A percentile compares a stretch with the other conserved stretches of the same genome.
phyloP scores from a whole-genome alignment of 2,888 invertebrate genomes.

The Tryphoninae sp. region DNA sequence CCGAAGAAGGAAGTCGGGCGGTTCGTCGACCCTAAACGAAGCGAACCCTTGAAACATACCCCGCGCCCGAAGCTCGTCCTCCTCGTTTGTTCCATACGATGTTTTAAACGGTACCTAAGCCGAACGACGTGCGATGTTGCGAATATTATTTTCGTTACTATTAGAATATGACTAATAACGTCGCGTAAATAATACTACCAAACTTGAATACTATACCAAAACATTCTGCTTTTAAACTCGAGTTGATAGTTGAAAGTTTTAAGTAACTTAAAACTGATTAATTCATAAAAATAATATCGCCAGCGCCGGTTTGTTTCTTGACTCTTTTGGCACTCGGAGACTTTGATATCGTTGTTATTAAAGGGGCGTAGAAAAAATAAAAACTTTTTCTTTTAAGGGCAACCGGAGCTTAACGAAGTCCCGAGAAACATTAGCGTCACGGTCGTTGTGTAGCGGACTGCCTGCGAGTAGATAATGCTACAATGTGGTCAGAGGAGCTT shows the following conservation, averaged over 20 bases:
- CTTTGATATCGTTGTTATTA: background rate
- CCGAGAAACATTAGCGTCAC: background rate
- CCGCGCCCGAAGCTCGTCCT: background rate
- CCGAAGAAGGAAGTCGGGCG: conserved; percentile 31
- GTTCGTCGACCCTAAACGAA: background rate
- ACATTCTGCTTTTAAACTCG: no score
- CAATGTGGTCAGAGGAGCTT: conserved; percentile 42
- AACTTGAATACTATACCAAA: no score
- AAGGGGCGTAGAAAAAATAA: background rate
- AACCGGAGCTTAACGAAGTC: conserved; percentile 25
- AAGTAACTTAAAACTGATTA: conserved; percentile 3
- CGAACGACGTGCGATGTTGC: background rate
- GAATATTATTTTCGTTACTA: background rate
- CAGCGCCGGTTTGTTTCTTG: background rate
- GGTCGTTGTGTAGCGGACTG: conserved; percentile 9
- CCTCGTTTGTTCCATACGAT: background rate
- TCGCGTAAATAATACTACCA: no score
- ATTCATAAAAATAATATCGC: conserved; percentile 1
- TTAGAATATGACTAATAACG: no score
- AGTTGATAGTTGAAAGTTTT: background rate
- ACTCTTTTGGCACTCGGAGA: conserved; percentile 1
- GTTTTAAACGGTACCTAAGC: background rate
- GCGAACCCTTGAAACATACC: background rate
- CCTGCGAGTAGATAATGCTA: conserved; percentile 47
- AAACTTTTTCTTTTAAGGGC: background rate